Base-by-base conservation (phyloP, 1,140 invertebrate species). In the Myzus persicae region DNA sequence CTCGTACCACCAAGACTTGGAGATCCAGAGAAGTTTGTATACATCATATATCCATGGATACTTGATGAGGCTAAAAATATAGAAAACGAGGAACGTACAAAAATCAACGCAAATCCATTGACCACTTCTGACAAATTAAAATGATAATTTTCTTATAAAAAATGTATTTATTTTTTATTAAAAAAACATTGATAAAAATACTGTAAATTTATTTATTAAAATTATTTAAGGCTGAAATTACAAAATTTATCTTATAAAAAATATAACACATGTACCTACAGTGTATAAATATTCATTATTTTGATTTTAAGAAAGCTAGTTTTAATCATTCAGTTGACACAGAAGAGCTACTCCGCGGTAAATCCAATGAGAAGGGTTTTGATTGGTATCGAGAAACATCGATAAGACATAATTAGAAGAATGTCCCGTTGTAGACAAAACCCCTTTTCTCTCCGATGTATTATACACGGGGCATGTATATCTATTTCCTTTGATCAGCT, bases 321-420 rank as follows among this genome's bases (percentile, higher is more conserved):
- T 44, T 95, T 96, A 97, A 94, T 97, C 96, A 95, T 97, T 96
- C 6, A 98, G 95, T 95, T 98, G 98, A 95, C 98, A 97, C 8
- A 99, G 95, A 42, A 98, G 95, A 1, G 98, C 98, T 6, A 98
- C 97, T 94, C 98, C 98, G 91, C 98, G 95, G 95, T 98, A 97
- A 6, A 98, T 97, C 98, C 98, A 99, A 95, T 99, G 98, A 46
- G 96, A 95, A 6, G 97, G 95, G 20, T 96, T 96, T 94, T 96
- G 95, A 93, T 96, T 95, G 0, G 97, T 98, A 36, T 97, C 96
- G 40, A 99, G 95, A 90, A 97, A 96, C 94, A 99, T 96, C 2
- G 97, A 97, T 84, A 98, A 95, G 1, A 99, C 97, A 95, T 97
- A 99, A 95, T 99, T 99, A 1, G 98, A 98, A 0, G 98, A 98